Conservation (phyloP, 2,797 vertebrate species). For the Periophthalmus magnuspinnatus region DNA sequence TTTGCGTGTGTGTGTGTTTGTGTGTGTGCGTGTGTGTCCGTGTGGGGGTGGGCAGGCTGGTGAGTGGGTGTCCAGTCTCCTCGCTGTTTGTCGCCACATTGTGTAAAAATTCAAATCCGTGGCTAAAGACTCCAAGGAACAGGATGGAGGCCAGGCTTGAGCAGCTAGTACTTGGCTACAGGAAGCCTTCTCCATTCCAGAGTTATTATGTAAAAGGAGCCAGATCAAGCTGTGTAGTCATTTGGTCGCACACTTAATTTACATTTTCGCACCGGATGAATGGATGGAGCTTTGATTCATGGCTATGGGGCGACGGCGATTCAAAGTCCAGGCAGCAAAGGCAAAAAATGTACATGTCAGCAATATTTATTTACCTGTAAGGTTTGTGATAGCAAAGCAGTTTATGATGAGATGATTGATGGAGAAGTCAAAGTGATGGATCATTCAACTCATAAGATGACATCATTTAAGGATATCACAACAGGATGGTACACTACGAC, state of each 20-base stretch:
- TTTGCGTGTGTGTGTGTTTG: conserved; percentile 20
- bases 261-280: conserved; percentile 39
- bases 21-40: conserved; percentile 12
- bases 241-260: conserved; percentile 58
- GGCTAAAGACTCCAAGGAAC: conserved; percentile 59
- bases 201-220: conserved; percentile 62
- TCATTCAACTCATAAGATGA: background rate
- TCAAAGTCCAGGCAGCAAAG: background rate
- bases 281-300: conserved; percentile 27
- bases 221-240: conserved; percentile 64
- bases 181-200: conserved; percentile 42
- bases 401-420: background rate
- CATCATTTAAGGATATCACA: background rate
- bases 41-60: conserved; percentile 69
- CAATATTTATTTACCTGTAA: background rate
- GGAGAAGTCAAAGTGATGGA: background rate
- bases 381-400: background rate
- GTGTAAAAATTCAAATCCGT: conserved; percentile 62
- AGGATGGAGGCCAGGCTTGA: conserved; percentile 63
- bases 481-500: background rate
- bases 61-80: conserved; percentile 70
- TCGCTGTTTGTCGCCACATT: conserved; percentile 32
- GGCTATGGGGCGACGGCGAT: background rate
- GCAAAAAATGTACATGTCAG: background rate
- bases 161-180: conserved; percentile 56